phyloP scores from a whole-genome alignment of 1,140 invertebrate species.

The Anastatus disparis region DNA sequence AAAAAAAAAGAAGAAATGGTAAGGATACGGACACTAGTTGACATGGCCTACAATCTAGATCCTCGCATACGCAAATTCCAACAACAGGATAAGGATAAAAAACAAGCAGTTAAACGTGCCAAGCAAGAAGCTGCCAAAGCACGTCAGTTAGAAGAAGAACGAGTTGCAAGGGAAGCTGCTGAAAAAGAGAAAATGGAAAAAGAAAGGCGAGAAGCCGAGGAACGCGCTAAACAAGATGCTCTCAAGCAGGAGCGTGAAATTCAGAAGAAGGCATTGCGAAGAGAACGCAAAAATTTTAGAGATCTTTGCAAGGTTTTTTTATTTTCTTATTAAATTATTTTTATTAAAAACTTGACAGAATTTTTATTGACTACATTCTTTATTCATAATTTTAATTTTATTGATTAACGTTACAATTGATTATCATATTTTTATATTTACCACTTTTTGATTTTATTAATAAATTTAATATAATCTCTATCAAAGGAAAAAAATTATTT shows the following conservation, averaged over 20 bases:
- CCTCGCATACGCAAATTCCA: conserved; percentile 92
- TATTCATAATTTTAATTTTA: too few relatives aligned
- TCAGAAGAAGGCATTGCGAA: conserved; percentile 84
- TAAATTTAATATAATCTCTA: background rate
- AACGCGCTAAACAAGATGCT: conserved; percentile 81
- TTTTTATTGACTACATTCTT: too few relatives aligned
- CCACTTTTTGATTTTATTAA: background rate
- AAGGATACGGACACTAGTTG: conserved; percentile 88
- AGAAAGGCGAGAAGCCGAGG: conserved; percentile 84
- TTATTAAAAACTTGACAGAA: too few relatives aligned
- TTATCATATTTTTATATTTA: background rate
- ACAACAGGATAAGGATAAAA: conserved; percentile 93
- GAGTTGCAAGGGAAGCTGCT: conserved; percentile 75
- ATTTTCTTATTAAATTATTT: conserved; percentile 49
- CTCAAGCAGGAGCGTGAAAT: conserved; percentile 88
- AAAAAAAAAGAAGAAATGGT: conserved; percentile 97
- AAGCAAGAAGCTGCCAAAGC: conserved; percentile 89
- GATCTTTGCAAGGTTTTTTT: conserved; percentile 80
- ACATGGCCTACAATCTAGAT: conserved; percentile 93
- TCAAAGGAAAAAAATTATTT: conserved; percentile 83
- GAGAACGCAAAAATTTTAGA: conserved; percentile 86
- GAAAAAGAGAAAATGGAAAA: conserved; percentile 76
- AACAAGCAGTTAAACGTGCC: conserved; percentile 87
- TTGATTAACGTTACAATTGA: too few relatives aligned
- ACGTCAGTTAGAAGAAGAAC: conserved; percentile 85